Base-by-base conservation (phyloP, 2,797 vertebrate genomes). In the Cyprinella venusta region DNA sequence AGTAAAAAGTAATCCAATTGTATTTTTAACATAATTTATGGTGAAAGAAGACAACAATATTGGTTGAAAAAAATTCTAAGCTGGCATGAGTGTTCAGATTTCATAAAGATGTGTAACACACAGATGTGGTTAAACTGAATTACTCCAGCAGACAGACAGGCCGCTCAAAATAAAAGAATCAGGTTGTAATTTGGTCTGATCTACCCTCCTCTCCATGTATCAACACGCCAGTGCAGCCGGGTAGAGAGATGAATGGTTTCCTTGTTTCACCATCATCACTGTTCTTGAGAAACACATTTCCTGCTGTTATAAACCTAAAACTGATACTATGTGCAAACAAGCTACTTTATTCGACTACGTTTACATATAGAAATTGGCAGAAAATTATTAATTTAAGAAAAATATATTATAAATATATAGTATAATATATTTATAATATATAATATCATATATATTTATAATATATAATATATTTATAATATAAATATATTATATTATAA, bases 251-350 rank as follows among this genome's bases (percentile, higher is more conserved):
- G 54, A 83, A 69, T 83, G 64, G 30, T 19, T 76, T 76, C 74
- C 74, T 61, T 83, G 72, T 83, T 5, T 69, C 36, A n/a, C n/a
- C n/a, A 36, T 9, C 69, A 42, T 56, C 59, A 76, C 19, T 61
- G 30, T 77, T 83, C 74, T 77, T 61, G 50, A 68, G 52, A 83
- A 82, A 59, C n/a, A 36, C 40, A 83, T 76, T 81, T 63, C 40
- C 56, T 63, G 68, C 12, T 8, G 8, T 48, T n/a, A 54, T 16
- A 76, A 54, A 75, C 42, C 36, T 72, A 38, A 56, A 38, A 38
- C 59, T 3, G 0, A 12, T 21, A 15, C 0, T 15, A 24, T 63
- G 13, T 2, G 1, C 13, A 26, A 15, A 61, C 7, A 26, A 15
- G 59, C 4, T 63, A 18, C 56, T 61, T 61, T 69, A 56, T 12